Percentiles rank a stretch among this genome's conserved stretches.
These are phyloP conservation scores for Pygmarrhopalites habei DNA, from an alignment of 1,140 invertebrate species.

Conservation along the genomic window DNA sequence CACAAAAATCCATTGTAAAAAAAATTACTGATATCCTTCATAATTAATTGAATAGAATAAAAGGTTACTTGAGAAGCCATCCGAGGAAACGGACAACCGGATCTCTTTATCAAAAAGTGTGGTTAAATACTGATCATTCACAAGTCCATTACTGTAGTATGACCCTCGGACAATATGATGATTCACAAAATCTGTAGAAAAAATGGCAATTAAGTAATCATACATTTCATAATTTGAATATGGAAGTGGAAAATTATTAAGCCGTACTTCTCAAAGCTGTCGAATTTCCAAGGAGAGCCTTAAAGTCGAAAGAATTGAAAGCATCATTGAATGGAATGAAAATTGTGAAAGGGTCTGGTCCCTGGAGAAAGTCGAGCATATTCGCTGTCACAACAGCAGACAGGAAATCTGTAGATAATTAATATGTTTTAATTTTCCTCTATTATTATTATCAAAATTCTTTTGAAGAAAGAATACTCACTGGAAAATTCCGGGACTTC, in stretches of 20 bases:
- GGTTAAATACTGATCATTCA: conserved; percentile 28
- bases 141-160: conserved; percentile 29
- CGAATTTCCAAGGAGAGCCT: background rate
- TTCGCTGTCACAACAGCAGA: background rate
- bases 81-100: conserved; percentile 20
- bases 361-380: conserved; percentile 7
- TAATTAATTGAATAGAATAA: background rate
- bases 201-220: background rate
- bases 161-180: conserved; percentile 38
- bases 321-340: conserved; percentile 26
- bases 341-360: conserved; percentile 19
- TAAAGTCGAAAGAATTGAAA: conserved; percentile 7
- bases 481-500: conserved; percentile 29
- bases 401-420: conserved; percentile 19
- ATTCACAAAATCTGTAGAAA: conserved; percentile 32
- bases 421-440: too few species aligned
- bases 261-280: conserved; percentile 6
- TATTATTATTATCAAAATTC: too few species aligned
- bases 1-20: background rate
- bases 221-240: background rate
- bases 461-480: too few species aligned
- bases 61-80: conserved; percentile 33
- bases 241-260: too few species aligned
- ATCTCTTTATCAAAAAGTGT: conserved; percentile 35
- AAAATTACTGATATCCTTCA: background rate